Evolutionary conservation across 2,113 vertebrate genomes (phyloP).

Genomic region (Heptranchias perlo): DNA sequence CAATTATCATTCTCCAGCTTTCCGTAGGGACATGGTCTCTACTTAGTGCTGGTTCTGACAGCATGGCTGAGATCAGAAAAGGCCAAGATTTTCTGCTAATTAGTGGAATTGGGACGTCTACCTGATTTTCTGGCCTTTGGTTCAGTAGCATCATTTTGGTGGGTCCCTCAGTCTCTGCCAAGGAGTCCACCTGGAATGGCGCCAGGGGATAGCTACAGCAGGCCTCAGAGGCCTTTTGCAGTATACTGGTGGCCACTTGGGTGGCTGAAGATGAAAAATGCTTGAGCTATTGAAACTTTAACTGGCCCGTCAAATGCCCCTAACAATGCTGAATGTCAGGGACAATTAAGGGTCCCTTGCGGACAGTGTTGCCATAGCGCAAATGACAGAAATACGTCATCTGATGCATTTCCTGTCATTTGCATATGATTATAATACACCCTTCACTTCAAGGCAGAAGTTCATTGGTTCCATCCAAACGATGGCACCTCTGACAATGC

Average conservation of each 20-base stretch:
- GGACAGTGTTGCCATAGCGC: background rate
- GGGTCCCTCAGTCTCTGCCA: background rate
- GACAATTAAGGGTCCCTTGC: background rate
- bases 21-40: background rate
- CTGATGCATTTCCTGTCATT: background rate
- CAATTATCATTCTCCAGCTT: background rate
- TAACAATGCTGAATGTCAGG: no score
- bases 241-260: background rate
- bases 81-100: background rate
- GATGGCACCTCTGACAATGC: no score
- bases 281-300: background rate
- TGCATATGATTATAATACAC: background rate
- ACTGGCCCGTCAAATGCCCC: background rate
- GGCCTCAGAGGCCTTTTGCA: background rate
- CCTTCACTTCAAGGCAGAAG: background rate
- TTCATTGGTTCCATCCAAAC: background rate
- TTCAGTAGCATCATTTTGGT: background rate
- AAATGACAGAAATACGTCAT: background rate
- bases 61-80: background rate
- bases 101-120: background rate
- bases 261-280: background rate
- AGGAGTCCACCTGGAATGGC: background rate
- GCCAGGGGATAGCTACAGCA: background rate
- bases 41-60: background rate
- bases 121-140: background rate